phyloP scores from a whole-genome alignment of 1,140 invertebrate species.

The Cylas formicarius region DNA sequence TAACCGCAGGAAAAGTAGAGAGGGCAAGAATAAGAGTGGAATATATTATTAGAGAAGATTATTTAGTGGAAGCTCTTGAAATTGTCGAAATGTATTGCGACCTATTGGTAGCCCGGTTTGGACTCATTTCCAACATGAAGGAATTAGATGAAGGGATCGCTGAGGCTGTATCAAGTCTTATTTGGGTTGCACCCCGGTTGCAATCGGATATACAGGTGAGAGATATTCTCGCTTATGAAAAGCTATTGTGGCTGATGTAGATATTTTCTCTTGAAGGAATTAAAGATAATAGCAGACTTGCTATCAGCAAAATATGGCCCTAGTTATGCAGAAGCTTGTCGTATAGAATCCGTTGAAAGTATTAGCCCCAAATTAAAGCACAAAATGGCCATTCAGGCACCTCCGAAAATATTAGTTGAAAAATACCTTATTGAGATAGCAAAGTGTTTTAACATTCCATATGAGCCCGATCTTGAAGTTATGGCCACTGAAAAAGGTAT shows the following conservation, averaged over 20 bases:
- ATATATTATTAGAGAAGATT: constrained; percentile 97
- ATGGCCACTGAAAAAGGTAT: constrained; percentile 65
- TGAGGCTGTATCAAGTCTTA: constrained; percentile 91
- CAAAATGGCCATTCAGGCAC: constrained; percentile 92
- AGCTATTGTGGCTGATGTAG: not conserved
- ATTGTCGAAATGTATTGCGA: constrained; percentile 99
- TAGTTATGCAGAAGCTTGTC: constrained; percentile 80
- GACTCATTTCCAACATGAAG: constrained; percentile 96
- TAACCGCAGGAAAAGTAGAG: constrained; percentile 83
- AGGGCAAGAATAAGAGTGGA: constrained; percentile 94
- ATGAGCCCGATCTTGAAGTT: constrained; percentile 86
- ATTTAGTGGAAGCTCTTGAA: constrained; percentile 98
- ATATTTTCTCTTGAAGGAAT: constrained; percentile 50
- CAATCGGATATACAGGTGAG: constrained; percentile 66
- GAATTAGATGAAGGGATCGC: constrained; percentile 90
- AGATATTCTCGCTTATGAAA: not conserved
- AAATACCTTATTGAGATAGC: constrained; percentile 95
- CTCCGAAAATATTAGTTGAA: constrained; percentile 92
- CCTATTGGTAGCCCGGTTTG: constrained; percentile 92
- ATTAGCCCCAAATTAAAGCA: constrained; percentile 94
- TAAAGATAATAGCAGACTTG: constrained; percentile 89
- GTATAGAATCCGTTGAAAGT: constrained; percentile 67
- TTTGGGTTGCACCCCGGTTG: constrained; percentile 92
- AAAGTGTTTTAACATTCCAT: constrained; percentile 86
- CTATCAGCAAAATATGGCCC: constrained; percentile 91